Evolutionary conservation across 2,888 invertebrate genomes (phyloP), one percentile per base, ranked within the genome.

Genomic region (Sinopyrophorus schimmeli): DNA sequence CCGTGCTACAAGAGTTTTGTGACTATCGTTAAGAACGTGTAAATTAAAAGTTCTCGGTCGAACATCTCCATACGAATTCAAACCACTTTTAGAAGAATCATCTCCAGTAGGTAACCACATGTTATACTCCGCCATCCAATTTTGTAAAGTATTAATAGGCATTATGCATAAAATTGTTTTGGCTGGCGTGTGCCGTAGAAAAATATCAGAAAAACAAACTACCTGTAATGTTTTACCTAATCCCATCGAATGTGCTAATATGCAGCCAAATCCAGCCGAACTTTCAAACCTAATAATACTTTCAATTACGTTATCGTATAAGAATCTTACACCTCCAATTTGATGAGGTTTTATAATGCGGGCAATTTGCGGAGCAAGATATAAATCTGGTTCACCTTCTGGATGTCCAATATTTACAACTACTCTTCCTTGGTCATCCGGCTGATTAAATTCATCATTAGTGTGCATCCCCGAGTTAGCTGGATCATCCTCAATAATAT

Each of bases 191-290:
- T 93, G 88, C 38, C 95, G 79, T 60, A 98, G 80, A 74, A 98
- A 95, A 63, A 97, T 88, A 75, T 99, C 98, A 69, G 91, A 90
- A 76, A 99, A 98, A 57, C 93, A 91, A 43, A 97, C 91, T 44
- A 97, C 89, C 55, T 74, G 93, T 47, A 99, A 77, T 0, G 98
- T 99, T 77, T 99, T 99, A n/a, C 99, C 99, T 16, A 99, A 80
- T 1, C 99, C 99, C 99, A 99, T 99, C 28, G 95, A 95, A 77
- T 99, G 98, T 0, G 98, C 98, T 39, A 99, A 77, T 63, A 99
- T 97, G 71, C 98, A 99, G 7, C 99, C 99, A 72, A 98, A 96
- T 6, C 98, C 97, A 2, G 86, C 81, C 0, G 90, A 90, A 9
- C 83, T 88, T 42, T 89, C 88, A 72, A 88, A 98, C 58, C 94